phyloP scores from a whole-genome alignment of 2,888 invertebrate species.

The Pseudococcus longispinus region DNA sequence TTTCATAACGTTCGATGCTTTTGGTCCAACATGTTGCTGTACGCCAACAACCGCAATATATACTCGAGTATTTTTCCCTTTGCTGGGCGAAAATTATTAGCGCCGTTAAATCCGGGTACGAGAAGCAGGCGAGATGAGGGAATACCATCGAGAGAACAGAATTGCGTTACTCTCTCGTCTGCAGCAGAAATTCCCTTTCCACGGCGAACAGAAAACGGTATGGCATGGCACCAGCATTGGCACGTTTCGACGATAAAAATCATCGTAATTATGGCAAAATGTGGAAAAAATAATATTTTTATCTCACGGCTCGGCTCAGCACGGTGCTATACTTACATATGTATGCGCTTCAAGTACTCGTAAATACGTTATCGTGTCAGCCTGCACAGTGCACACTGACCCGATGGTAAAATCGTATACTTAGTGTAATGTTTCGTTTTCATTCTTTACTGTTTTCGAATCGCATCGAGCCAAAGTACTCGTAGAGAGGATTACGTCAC shows the following conservation, averaged over 20 bases:
- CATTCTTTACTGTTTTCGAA: background rate
- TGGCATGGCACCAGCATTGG: background rate
- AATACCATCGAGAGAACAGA: background rate
- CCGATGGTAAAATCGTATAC: background rate
- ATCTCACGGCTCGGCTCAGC: background rate
- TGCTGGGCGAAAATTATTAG: background rate
- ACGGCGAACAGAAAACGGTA: no score
- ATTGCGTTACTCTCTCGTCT: background rate
- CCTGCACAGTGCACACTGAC: background rate
- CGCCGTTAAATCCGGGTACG: background rate
- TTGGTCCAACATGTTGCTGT: conserved; percentile 33
- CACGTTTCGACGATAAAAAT: conserved; percentile 21
- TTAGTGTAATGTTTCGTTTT: no score
- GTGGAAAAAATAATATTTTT: conserved; percentile 1
- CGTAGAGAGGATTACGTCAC: background rate
- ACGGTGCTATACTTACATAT: background rate
- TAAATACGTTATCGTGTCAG: background rate
- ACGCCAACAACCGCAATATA: background rate
- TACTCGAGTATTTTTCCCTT: background rate
- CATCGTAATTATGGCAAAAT: conserved; percentile 8
- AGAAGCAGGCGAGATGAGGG: background rate
- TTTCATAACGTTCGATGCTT: conserved; percentile 15
- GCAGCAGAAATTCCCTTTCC: background rate
- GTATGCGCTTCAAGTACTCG: no score
- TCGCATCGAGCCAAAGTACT: no score